Evolutionary conservation across 2,113 vertebrate species (phyloP), one percentile per base, ranked within the genome.

Genomic region (Leptocoma aspasia): DNA sequence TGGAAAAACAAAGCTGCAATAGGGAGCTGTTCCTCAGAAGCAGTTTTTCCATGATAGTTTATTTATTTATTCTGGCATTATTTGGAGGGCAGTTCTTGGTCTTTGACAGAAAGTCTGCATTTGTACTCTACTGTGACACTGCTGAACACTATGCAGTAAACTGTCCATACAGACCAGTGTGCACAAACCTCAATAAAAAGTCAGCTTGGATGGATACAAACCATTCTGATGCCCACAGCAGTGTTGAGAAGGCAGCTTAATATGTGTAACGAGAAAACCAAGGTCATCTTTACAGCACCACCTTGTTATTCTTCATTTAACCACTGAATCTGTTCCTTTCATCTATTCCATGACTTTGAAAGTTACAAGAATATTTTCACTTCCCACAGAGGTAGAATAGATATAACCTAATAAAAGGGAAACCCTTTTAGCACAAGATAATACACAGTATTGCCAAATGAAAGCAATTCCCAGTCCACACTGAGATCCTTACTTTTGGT

Each of bases 11-110:
- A 92, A 92, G 69, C 6, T 85, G 23, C 86, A 89, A 41, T 11
- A 45, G 57, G 23, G 33, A 94, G 35, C 75, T 76, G 65, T 8
- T 90, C 39, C 91, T 94, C 83, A 95, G 92, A 94, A 87, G 31
- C 27, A 92, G 42, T 20, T 61, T 65, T 73, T 47, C 30, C 22
- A 1, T 61, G 60, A 19, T 39, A 30, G 27, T 15, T 39, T 59
- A 7, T 27, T 85, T 89, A 31, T 90, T 95, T 91, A 71, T 94
- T 92, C 63, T 66, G 65, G 35, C 22, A 89, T 54, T 26, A 52
- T 71, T 82, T 37, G 15, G 54, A 80, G 6, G 26, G n/a, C 8
- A 89, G 18, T 13, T 90, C 30, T 54, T 56, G 27, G 50, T 24
- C 21, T 88, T 72, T 54, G 39, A 76, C 30, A 86, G 17, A 31